Base-by-base conservation (phyloP, 2,888 invertebrate genomes). In the Watsonalla cultraria region DNA sequence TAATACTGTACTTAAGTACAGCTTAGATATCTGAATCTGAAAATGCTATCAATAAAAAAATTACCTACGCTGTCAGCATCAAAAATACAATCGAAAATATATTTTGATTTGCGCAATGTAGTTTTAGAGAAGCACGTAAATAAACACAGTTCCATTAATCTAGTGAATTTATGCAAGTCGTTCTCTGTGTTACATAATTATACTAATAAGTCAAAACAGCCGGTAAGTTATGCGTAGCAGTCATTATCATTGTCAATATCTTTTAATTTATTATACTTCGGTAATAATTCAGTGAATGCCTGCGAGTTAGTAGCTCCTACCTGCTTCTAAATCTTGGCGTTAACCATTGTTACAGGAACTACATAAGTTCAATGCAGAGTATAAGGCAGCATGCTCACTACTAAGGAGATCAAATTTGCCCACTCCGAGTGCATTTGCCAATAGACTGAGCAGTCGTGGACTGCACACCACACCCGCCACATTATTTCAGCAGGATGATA, bases 361-460 rank as follows among this genome's bases (percentile, higher is more conserved):
- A 24, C 67, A 65, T 15, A 68, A 75, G 1, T 80, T 92, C 39
- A 81, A 90, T 66, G 87, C 78, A 52, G 94, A 94, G 78, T 93
- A 91, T 62, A 86, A 87, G 66, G 92, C 93, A 46, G 90, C 92
- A n/a, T 89, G 89, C 69, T 75, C 86, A 0, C 64, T 93, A 54
- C 64, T 93, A 24, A 80, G 78, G 47, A 82, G 93, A 54, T 93
- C 93, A 6, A 90, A 92, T 55, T 69, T 92, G 33, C 81, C 86
- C 0, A 68, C 76, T 56, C 55, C 89, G 8, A 72, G 72, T 56
- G 67, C 81, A 46, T 55, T 90, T 7, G 61, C 71, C 0, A 66
- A 65, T 45, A 60, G 54, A 51, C 11, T 56, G n/a, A 58, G 55
- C 51, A 39, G 56, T 2, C 62, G 81, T 51, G 63, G 65, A 0